Percentiles rank a stretch among this genome's conserved stretches.
These are phyloP conservation scores for Bothrops jararaca DNA, from an alignment of 2,113 vertebrate genomes.

Conservation along the genomic window DNA sequence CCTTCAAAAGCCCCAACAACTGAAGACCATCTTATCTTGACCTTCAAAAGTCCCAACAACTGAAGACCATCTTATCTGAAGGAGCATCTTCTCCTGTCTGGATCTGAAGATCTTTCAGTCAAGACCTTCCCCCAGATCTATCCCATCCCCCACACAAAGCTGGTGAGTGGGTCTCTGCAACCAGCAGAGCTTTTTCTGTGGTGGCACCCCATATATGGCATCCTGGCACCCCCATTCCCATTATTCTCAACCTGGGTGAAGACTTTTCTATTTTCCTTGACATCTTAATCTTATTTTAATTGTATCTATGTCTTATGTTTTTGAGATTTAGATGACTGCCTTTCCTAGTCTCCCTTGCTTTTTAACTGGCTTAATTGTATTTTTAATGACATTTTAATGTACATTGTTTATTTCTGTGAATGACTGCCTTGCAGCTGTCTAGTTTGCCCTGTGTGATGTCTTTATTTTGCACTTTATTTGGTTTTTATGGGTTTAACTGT, in stretches of 20 bases:
- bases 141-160: not conserved
- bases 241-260: not conserved
- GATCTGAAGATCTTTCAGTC: not conserved
- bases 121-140: not conserved
- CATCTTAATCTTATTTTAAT: not conserved
- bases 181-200: not conserved
- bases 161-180: not conserved
- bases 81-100: not conserved
- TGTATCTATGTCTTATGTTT: not conserved
- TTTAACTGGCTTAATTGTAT: not conserved
- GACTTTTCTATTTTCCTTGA: not conserved
- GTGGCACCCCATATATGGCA: not conserved
- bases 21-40: not conserved
- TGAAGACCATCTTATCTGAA: not conserved
- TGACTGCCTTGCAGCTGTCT: not conserved
- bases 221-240: not conserved
- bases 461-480: not conserved
- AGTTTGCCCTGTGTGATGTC: not conserved
- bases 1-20: too few species aligned
- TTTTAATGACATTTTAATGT: not conserved
- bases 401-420: not conserved
- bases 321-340: not conserved
- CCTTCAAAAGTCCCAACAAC: not conserved
- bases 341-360: not conserved
- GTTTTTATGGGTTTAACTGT: not conserved